Evolutionary conservation across 1,140 invertebrate species (phyloP), one percentile per base, ranked within the genome.

Genomic region (Homalodisca vitripennis): DNA sequence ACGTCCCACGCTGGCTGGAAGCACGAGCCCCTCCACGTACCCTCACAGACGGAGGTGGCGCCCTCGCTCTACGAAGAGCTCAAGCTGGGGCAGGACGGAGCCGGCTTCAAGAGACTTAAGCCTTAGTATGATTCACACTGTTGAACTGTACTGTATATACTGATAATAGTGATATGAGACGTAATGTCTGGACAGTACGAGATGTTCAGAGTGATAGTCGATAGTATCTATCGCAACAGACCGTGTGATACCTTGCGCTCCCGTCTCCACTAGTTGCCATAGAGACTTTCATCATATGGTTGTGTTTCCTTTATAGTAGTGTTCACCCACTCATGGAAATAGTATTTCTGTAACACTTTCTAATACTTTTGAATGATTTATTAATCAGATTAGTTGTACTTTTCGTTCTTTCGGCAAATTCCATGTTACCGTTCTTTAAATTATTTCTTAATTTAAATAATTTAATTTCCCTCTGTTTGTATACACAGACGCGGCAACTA

Each of bases 61-160:
- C 89, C 89, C 30, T 87, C 88, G 47, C 80, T 91, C 67, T 91
- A 91, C 78, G 89, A 92, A 82, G 89, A 91, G 80, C 82, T 92
- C 74, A 89, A 90, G 81, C 82, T 92, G 71, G 89, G 90, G 31
- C 87, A 89, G 75, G 88, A 91, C 78, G 89, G 89, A 67, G 89
- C 85, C 62, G 89, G 89, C 73, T 92, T 92, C 81, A 90, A 90
- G 79, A 83, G 89, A 79, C 83, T 92, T 75, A 84, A 85, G 76
- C 81, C 82, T 79, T 84, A 83, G 78, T 75, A 34, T n/a, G 31
- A 63, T 17, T 62, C 31, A n/a, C 24, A n/a, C n/a, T n/a, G n/a
- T n/a, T n/a, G n/a, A n/a, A n/a, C n/a, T n/a, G 26, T 30, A 12
- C 12, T 14, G 48, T 53, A 20, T 53, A 60, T 26, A 10, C 2